These are phyloP conservation scores for Eulemur macaco DNA, from an alignment of 2,113 vertebrate species.

Conservation along the genomic window DNA sequence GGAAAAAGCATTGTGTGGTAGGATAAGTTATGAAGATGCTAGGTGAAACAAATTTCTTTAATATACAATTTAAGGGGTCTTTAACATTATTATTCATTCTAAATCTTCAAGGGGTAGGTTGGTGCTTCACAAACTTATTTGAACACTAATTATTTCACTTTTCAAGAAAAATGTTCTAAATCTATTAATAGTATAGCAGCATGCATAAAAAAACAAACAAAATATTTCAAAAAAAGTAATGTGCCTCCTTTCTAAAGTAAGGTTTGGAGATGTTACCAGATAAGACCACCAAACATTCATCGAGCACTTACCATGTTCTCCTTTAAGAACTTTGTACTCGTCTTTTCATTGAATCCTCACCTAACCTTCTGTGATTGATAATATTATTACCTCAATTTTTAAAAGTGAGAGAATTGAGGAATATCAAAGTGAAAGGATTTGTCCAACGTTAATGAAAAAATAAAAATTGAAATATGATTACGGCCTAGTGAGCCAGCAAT, in stretches of 20 bases:
- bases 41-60: not conserved
- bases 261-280: not conserved
- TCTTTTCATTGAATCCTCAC: not conserved
- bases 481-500: not conserved
- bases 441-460: not conserved
- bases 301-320: not conserved
- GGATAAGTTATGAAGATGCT: not conserved
- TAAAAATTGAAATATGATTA: not conserved
- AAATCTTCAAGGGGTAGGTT: not conserved
- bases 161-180: not conserved
- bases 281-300: not conserved
- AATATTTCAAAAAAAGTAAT: not conserved
- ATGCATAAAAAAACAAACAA: not conserved
- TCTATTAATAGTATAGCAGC: not conserved
- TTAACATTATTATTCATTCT: not conserved
- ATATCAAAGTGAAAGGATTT: not conserved
- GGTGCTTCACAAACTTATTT: not conserved
- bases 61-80: not conserved
- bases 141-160: not conserved
- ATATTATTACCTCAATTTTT: not conserved
- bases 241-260: not conserved
- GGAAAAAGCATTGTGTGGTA: not conserved
- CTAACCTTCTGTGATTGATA: not conserved
- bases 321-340: not conserved
- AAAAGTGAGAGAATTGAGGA: not conserved